phyloP scores from a whole-genome alignment of 2,888 invertebrate species.

The Onchidella celtica region DNA sequence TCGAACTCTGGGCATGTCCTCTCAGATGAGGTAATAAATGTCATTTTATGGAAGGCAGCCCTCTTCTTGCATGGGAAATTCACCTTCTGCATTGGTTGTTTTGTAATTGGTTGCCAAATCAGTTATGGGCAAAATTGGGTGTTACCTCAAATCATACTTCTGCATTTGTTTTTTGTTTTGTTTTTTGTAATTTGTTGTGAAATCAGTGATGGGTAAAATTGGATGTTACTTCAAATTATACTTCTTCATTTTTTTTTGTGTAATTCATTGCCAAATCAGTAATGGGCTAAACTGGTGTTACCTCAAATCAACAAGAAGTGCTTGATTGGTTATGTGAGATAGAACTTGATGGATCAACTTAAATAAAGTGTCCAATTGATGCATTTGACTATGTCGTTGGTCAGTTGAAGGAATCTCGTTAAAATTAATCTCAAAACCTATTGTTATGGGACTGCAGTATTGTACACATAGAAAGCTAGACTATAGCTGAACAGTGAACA shows the following conservation, averaged over 20 bases:
- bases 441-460: too few species aligned
- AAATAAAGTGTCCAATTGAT: too few species aligned
- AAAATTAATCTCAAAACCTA: too few species aligned
- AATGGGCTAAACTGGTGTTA: not conserved
- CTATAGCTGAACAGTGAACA: too few species aligned
- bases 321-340: too few species aligned
- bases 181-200: not conserved
- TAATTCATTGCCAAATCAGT: not conserved
- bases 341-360: too few species aligned
- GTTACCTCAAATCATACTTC: not conserved
- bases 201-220: not conserved
- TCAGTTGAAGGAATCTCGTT: too few species aligned
- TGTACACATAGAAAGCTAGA: too few species aligned
- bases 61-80: too few species aligned
- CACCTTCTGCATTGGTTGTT: not conserved
- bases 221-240: not conserved
- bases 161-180: not conserved
- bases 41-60: too few species aligned
- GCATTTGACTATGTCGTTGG: too few species aligned
- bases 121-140: not conserved
- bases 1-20: constrained; percentile 93
- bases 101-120: not conserved
- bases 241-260: constrained; percentile 16
- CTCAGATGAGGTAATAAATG: constrained; percentile 87
- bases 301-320: too few species aligned